Base-by-base conservation (phyloP, 2,797 vertebrate genomes). In the Dermochelys coriacea region DNA sequence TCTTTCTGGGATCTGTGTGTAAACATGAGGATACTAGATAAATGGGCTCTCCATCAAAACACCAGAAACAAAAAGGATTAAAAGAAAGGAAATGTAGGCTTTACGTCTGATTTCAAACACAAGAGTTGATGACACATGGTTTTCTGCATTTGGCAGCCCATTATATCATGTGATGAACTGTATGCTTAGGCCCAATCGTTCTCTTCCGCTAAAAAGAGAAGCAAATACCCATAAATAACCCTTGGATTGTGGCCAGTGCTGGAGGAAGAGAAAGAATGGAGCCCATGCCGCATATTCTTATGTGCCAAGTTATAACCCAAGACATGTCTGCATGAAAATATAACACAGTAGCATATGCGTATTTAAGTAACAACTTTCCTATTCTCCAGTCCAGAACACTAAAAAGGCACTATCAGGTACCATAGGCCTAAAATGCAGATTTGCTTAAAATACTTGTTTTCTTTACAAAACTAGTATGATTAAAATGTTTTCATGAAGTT, bases 21-120 rank as follows among this genome's bases (percentile, higher is more conserved):
- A 37, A 88, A 84, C 14, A 6, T 6, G 80, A 91, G 77, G 61
- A 78, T 85, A 5, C 19, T 18, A 12, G 51, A 37, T 52, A 82
- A 96, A 95, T 82, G 93, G 89, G 93, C 89, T 52, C 80, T n/a
- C 27, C 37, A 59, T 77, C 68, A 41, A 77, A 86, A 52, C 75
- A 91, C 47, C 91, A 84, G 79, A 86, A 96, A 93, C 81, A 71
- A 12, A 71, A 71, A 92, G 64, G 29, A 18, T 74, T 5, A 93
- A 90, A 93, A 55, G 45, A 77, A 50, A 86, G 68, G 82, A 19
- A 93, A 78, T 55, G 88, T 31, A 57, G 84, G 85, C 80, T 87
- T 97, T 41, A 93, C 87, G 90, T 96, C 94, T 95, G 80, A 80
- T 29, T 41, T 87, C 5, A 7, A 89, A 85, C 51, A 18, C 57